These are phyloP conservation scores for Branchellion lobata DNA, from an alignment of 2,888 invertebrate genomes.

Conservation along the genomic window DNA sequence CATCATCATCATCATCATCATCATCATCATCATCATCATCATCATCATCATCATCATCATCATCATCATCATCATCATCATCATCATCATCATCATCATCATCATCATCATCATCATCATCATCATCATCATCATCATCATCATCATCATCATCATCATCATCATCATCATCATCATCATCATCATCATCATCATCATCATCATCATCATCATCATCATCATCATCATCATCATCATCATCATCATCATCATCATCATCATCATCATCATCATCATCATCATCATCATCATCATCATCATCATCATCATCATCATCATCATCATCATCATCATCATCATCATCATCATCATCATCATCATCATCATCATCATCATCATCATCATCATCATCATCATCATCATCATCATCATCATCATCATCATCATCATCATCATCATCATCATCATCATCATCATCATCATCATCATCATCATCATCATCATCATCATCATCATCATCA, in stretches of 20 bases:
- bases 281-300: conserved; percentile 22
- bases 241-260: conserved; percentile 21
- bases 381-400: conserved; percentile 21
- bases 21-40: conserved; percentile 21
- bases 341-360: conserved; percentile 21
- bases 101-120: conserved; percentile 21
- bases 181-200: conserved; percentile 21
- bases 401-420: conserved; percentile 21
- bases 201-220: conserved; percentile 21
- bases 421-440: conserved; percentile 21
- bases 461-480: conserved; percentile 21
- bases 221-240: conserved; percentile 22
- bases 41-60: conserved; percentile 21
- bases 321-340: conserved; percentile 21
- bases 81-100: conserved; percentile 21
- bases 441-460: conserved; percentile 21
- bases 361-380: conserved; percentile 26
- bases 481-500: conserved; percentile 21
- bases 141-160: conserved; percentile 21
- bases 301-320: conserved; percentile 21
- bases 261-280: conserved; percentile 26
- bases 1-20: conserved; percentile 21
- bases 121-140: conserved; percentile 21
- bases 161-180: conserved; percentile 22
- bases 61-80: conserved; percentile 21